Evolutionary conservation across 1,140 invertebrate genomes (phyloP).

Genomic region (Himalopsyche phryganea): DNA sequence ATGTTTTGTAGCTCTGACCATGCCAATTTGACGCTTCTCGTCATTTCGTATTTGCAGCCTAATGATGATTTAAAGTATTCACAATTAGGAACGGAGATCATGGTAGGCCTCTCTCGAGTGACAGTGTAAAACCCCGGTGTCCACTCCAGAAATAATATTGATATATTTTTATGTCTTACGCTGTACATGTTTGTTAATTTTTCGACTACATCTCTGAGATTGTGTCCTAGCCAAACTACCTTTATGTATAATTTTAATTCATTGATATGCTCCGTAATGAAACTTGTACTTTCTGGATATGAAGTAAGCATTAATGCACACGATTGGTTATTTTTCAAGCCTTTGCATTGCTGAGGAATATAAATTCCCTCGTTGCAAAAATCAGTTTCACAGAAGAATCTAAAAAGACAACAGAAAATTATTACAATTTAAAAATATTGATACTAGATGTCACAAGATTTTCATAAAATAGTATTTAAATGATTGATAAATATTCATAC

Average conservation of each 20-base stretch:
- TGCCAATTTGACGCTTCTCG: conserved; percentile 64
- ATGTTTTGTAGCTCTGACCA: conserved; percentile 56
- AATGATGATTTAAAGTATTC: conserved; percentile 40
- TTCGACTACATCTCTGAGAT: conserved; percentile 51
- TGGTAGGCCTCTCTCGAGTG: conserved; percentile 49
- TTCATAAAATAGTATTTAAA: too few species aligned
- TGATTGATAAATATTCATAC: too few species aligned
- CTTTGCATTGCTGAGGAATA: conserved; percentile 53
- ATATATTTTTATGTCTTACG: conserved; percentile 37
- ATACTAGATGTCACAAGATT: too few species aligned
- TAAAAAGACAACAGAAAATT: conserved; percentile 37
- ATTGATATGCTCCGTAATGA: conserved; percentile 56
- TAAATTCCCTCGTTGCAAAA: conserved; percentile 59
- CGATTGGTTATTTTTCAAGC: conserved; percentile 31
- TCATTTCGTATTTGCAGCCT: conserved; percentile 62
- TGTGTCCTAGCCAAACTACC: conserved; percentile 62
- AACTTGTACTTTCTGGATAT: conserved; percentile 50
- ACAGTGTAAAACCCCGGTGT: conserved; percentile 62
- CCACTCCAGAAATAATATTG: conserved; percentile 65
- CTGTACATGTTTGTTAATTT: conserved; percentile 43
- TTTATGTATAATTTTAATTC: conserved; percentile 54
- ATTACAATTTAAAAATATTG: too few species aligned
- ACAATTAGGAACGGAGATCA: conserved; percentile 56
- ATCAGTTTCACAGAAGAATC: conserved; percentile 50
- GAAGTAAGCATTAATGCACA: conserved; percentile 61